Base-by-base conservation (phyloP, 2,797 vertebrate genomes). In the Austrolebias charrua region DNA sequence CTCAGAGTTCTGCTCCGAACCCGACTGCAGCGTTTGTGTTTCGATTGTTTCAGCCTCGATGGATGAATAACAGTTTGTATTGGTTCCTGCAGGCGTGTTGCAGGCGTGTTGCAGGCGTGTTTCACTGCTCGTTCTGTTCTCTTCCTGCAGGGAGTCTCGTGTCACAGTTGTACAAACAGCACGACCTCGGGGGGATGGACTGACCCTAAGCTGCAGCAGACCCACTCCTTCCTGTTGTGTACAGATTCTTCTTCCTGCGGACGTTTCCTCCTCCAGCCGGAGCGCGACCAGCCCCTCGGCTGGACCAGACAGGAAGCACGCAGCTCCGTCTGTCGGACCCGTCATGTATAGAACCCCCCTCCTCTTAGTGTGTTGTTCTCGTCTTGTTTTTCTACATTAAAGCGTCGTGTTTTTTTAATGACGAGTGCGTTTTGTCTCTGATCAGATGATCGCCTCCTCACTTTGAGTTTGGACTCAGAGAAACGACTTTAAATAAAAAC, bases 171-270 rank as follows among this genome's bases (percentile, higher is more conserved):
- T 93, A 91, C 82, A 94, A 94, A 69, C 92, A 91, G 59, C 93
- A 92, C 1, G 92, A 94, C 63, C 82, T 93, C 0, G 91, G 91
- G 53, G 90, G 91, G 53, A 83, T 94, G 90, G 92, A 94, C 81
- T 92, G 82, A 92, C 24, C 24, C 2, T 24, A 24, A 24, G 24
- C 24, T 24, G 2, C 24, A 24, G 3, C 24, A 71, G 66, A 79
- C 69, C 33, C 43, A 63, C 48, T 50, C 63, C 62, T 55, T 40
- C 55, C 60, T 42, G 73, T 74, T 61, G 33, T 55, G 28, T 51
- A 69, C 67, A 81, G 78, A 82, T 79, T 81, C 40, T 45, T n/a
- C 16, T 9, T n/a, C n/a, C n/a, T n/a, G 24, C 51, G 49, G 69
- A 63, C 49, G 45, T 46, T 74, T 76, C 49, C 46, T 33, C 58